phyloP scores from a whole-genome alignment of 2,113 vertebrate species.

The Carlito syrichta region DNA sequence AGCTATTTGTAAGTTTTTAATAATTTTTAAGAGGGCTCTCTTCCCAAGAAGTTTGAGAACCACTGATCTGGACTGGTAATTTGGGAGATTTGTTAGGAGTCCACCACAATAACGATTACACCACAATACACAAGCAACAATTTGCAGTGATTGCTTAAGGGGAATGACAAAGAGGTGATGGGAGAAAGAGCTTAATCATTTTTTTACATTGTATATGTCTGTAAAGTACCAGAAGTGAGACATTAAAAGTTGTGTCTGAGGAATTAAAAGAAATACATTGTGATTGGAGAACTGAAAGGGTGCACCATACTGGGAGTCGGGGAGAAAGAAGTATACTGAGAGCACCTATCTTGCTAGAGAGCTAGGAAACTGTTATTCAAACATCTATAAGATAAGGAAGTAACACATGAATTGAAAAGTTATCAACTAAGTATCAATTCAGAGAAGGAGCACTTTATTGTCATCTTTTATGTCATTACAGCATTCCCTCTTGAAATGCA shows the following conservation, averaged over 20 bases:
- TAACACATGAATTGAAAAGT: background rate
- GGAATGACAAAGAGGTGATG: background rate
- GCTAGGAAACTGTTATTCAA: background rate
- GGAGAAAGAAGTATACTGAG: background rate
- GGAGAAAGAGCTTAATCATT: background rate
- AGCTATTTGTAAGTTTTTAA: background rate
- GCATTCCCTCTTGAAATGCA: conserved; percentile 18
- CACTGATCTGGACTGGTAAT: background rate
- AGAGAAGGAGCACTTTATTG: background rate
- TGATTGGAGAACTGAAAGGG: background rate
- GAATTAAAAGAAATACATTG: background rate
- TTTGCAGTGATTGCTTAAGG: background rate
- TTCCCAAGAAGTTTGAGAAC: background rate
- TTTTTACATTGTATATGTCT: background rate
- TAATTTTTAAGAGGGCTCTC: background rate
- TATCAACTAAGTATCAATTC: background rate
- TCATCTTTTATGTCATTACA: background rate
- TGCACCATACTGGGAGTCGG: background rate
- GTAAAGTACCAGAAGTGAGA: background rate
- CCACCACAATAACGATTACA: background rate
- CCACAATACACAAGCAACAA: background rate
- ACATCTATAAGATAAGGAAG: background rate
- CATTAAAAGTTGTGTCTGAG: background rate
- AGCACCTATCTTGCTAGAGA: background rate
- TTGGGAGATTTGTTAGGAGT: background rate